These are phyloP conservation scores for Xestia sexstrigata DNA, from an alignment of 2,888 invertebrate genomes.

Conservation along the genomic window DNA sequence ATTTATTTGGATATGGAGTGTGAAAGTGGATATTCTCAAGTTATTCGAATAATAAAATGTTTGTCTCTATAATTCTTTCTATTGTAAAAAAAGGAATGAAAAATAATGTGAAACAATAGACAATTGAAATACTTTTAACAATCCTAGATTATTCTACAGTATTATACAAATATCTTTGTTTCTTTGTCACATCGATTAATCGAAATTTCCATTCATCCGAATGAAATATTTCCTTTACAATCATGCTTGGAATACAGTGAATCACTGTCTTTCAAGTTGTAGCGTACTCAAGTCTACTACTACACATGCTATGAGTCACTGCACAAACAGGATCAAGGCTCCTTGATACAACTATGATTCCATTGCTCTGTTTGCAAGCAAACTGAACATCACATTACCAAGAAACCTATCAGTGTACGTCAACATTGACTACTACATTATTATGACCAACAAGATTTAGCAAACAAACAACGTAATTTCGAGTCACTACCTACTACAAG, in stretches of 20 bases:
- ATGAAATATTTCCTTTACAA: background rate
- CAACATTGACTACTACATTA: conserved; percentile 8
- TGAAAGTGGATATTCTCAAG: background rate
- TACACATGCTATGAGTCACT: conserved; percentile 43
- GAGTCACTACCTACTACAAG: conserved; percentile 23
- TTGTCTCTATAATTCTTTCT: background rate
- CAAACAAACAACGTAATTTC: conserved; percentile 51
- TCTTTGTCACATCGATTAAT: background rate
- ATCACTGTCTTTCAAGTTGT: conserved; percentile 23
- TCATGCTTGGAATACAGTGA: conserved; percentile 25
- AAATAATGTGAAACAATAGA: background rate
- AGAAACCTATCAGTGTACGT: conserved; percentile 24
- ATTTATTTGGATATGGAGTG: conserved; percentile 12
- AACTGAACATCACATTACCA: conserved; percentile 21
- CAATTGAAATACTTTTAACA: background rate
- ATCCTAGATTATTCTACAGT: background rate
- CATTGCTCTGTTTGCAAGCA: conserved; percentile 34
- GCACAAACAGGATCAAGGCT: conserved; percentile 40
- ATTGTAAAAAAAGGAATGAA: background rate
- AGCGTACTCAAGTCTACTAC: conserved; percentile 7
- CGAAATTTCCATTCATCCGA: conserved; percentile 6
- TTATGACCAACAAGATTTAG: conserved; percentile 32
- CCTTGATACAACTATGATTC: conserved; percentile 35
- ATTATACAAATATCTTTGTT: background rate
- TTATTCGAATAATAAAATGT: background rate